Evolutionary conservation across 2,888 invertebrate species (phyloP).

Genomic region (Charanyca ferruginea): DNA sequence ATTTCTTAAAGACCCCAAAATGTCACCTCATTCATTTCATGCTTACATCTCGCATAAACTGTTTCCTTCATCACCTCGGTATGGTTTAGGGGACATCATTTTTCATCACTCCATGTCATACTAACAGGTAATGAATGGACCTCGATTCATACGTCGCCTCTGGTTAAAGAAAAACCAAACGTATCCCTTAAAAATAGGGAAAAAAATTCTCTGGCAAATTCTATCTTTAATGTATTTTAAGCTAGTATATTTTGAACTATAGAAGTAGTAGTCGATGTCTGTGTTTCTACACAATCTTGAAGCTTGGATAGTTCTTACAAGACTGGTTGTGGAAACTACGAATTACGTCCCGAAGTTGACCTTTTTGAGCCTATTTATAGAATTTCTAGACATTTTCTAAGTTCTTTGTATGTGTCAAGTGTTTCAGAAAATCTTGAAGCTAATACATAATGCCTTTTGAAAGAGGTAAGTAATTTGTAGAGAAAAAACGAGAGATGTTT

Average conservation of each 20-base stretch:
- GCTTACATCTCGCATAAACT: slow-evolving; percentile 57
- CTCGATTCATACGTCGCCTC: slow-evolving; percentile 52
- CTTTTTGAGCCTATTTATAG: background rate
- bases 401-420: background rate
- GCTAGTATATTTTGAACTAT: slow-evolving; percentile 32
- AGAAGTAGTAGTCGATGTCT: slow-evolving; percentile 14
- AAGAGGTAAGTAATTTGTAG: background rate
- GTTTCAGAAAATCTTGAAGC: background rate
- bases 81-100: slow-evolving; percentile 74
- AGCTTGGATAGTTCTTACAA: slow-evolving; percentile 17
- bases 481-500: background rate
- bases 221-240: background rate
- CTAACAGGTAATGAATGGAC: slow-evolving; percentile 71
- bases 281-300: slow-evolving; percentile 14
- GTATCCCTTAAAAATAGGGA: fast-evolving
- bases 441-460: background rate
- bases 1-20: slow-evolving; percentile 39
- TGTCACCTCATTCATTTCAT: slow-evolving; percentile 49
- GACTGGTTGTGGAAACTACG: background rate
- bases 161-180: background rate
- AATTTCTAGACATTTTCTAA: slow-evolving; percentile 5
- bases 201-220: background rate
- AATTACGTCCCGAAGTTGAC: slow-evolving; percentile 1
- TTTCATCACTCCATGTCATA: slow-evolving; percentile 72
- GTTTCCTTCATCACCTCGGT: slow-evolving; percentile 70